These are phyloP conservation scores for Galaxea fascicularis DNA, from an alignment of 92 coral and sea anemone species.

Conservation along the genomic window DNA sequence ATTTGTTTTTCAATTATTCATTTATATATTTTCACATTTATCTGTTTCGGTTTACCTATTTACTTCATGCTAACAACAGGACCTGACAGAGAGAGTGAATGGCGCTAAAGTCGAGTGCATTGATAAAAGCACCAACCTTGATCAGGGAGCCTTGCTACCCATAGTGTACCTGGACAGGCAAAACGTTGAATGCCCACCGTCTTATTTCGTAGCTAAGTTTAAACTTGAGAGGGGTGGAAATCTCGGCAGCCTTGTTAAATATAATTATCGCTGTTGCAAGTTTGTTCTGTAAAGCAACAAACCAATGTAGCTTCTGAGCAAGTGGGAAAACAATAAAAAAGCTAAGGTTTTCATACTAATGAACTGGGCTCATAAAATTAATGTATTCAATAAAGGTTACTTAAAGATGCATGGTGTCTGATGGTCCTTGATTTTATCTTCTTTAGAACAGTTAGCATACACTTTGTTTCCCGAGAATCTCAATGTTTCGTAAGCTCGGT, in stretches of 20 bases:
- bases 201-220: neutral
- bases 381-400: neutral
- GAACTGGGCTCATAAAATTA: neutral
- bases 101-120: too few relatives aligned
- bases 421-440: neutral
- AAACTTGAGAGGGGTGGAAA: constrained; percentile 4
- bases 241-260: neutral
- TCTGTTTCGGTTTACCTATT: too few relatives aligned
- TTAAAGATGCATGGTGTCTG: neutral
- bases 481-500: too few relatives aligned
- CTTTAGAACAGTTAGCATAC: neutral
- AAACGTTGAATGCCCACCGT: neutral
- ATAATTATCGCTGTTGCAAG: neutral
- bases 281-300: too few relatives aligned
- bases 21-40: too few relatives aligned
- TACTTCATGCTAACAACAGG: too few relatives aligned
- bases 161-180: neutral
- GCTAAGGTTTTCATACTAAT: neutral
- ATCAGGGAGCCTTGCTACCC: too few relatives aligned
- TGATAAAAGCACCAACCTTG: neutral
- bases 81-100: too few relatives aligned
- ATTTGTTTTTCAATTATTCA: too few relatives aligned
- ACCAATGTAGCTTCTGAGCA: neutral
- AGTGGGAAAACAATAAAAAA: neutral
- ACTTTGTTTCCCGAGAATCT: too few relatives aligned